Percentiles rank a stretch among this genome's conserved stretches.
These are phyloP conservation scores for Hippocampus barbouri DNA, from an alignment of 2,113 vertebrate genomes.

Conservation along the genomic window DNA sequence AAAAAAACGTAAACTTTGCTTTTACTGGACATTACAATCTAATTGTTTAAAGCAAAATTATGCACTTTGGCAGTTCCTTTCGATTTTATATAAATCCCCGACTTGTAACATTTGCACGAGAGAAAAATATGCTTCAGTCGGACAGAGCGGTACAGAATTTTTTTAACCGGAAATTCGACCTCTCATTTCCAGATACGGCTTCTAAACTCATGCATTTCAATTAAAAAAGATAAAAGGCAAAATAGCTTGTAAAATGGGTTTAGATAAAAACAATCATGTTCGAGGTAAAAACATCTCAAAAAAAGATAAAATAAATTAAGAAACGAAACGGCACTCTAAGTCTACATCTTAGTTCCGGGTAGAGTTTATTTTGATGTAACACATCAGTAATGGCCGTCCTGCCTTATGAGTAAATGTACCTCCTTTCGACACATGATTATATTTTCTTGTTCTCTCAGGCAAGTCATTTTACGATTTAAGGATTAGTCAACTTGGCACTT, in stretches of 20 bases:
- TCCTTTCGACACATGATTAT: not conserved
- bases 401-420: fast-evolving
- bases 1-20: too few species aligned
- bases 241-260: not conserved
- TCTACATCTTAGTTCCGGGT: conserved; percentile 4
- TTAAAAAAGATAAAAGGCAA: not conserved
- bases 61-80: too few species aligned
- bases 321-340: conserved; percentile 17
- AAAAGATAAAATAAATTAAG: not conserved
- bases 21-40: too few species aligned
- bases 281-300: too few species aligned
- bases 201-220: too few species aligned
- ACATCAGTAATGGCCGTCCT: conserved; percentile 3
- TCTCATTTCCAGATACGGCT: too few species aligned
- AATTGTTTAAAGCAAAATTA: too few species aligned
- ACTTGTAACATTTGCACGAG: too few species aligned
- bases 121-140: too few species aligned
- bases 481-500: not conserved
- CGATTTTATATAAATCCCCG: too few species aligned
- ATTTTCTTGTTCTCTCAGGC: not conserved
- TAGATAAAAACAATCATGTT: not conserved
- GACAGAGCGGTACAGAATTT: too few species aligned
- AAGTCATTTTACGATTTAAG: not conserved
- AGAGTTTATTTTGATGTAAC: conserved; percentile 44
- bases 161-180: too few species aligned